These are phyloP conservation scores for Xyrauchen texanus DNA, from an alignment of 2,113 vertebrate species.

Conservation along the genomic window DNA sequence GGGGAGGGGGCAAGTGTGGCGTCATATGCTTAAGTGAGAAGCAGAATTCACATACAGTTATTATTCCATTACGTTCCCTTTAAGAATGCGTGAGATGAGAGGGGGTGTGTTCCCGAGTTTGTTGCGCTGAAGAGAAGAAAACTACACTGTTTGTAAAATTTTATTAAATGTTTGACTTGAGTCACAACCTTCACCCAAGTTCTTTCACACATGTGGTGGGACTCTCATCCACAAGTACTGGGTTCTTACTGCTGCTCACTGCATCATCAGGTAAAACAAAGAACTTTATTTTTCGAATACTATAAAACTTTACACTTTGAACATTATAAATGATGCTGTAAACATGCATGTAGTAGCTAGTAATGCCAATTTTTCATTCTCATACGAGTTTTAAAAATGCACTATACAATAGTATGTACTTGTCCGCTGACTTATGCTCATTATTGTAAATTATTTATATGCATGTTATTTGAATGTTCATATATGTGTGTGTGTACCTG, in stretches of 20 bases:
- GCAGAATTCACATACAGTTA: no score
- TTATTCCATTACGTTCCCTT: no score
- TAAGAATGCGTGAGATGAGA: no score
- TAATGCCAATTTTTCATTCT: no score
- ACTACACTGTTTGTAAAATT: slow-evolving; percentile 13
- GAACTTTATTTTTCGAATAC: not conserved
- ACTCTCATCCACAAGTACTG: slow-evolving; percentile 78
- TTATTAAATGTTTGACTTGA: slow-evolving; percentile 72
- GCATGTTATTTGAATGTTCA: no score
- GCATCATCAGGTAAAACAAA: slow-evolving; percentile 70
- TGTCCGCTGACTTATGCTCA: no score
- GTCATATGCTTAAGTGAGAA: no score
- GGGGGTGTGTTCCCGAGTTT: no score
- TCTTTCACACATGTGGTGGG: slow-evolving; percentile 74
- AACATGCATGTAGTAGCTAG: not conserved
- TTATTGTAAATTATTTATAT: not conserved
- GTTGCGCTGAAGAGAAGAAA: no score
- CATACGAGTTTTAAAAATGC: not conserved
- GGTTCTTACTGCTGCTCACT: slow-evolving; percentile 75
- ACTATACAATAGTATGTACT: no score
- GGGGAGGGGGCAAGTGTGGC: no score
- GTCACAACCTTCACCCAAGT: slow-evolving; percentile 64
- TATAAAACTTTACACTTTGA: not conserved
- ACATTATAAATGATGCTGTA: not conserved
- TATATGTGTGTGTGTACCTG: not conserved